phyloP scores from a whole-genome alignment of 2,888 invertebrate genomes.

The Sinopyrophorus schimmeli region DNA sequence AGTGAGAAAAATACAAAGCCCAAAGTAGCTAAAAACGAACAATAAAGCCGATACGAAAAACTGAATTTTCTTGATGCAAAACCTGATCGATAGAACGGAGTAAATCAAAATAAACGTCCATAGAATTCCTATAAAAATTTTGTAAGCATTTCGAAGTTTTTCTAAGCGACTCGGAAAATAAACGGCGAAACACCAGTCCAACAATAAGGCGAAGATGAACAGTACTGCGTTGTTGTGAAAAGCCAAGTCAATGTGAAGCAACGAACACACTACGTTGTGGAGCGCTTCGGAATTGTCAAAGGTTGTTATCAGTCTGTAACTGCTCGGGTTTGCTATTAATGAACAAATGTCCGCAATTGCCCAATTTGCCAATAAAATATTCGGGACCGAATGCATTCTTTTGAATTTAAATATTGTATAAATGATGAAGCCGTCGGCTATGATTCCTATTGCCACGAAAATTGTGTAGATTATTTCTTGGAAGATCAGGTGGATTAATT shows the following conservation, averaged over 20 bases:
- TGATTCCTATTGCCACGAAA: no score
- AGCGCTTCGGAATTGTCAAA: neutral
- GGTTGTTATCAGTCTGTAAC: slow-evolving; percentile 7
- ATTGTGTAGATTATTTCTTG: no score
- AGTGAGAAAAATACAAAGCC: neutral
- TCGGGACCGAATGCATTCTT: slow-evolving; percentile 1
- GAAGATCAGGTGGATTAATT: no score
- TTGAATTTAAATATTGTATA: slow-evolving; percentile 4
- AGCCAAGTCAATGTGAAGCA: slow-evolving; percentile 1
- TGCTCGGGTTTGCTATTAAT: slow-evolving; percentile 4
- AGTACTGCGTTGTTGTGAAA: slow-evolving; percentile 3
- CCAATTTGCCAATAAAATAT: slow-evolving; percentile 5
- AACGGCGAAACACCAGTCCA: slow-evolving; percentile 9
- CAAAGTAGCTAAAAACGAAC: slow-evolving; percentile 2
- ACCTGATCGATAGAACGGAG: neutral
- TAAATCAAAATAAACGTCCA: slow-evolving; percentile 4
- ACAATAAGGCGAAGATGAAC: slow-evolving; percentile 1
- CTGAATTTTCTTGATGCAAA: slow-evolving; percentile 3
- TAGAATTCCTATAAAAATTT: slow-evolving; percentile 1
- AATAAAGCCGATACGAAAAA: neutral
- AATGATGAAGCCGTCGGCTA: no score
- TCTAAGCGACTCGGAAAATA: slow-evolving; percentile 1
- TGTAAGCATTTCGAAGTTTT: neutral
- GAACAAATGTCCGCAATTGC: neutral
- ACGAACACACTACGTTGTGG: slow-evolving; percentile 1